These are phyloP conservation scores for Frankliniella intonsa DNA, from an alignment of 2,888 invertebrate species.

Conservation along the genomic window DNA sequence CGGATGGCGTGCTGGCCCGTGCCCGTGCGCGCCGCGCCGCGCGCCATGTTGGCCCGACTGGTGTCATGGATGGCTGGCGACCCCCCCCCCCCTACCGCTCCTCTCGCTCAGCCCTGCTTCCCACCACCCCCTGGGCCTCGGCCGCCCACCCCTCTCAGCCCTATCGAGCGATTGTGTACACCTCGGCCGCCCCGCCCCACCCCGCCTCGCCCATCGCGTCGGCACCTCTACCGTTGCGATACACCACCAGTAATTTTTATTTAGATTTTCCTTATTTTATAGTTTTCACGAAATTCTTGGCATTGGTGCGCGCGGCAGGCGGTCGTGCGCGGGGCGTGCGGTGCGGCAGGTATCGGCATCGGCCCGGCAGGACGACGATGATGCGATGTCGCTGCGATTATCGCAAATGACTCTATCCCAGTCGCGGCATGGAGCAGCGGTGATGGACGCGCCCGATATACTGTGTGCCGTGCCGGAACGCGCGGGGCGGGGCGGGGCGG, in stretches of 20 bases:
- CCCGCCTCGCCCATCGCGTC: background rate
- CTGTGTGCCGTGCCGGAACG: background rate
- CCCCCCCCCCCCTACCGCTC: background rate
- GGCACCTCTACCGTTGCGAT: background rate
- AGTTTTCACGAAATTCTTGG: too few species aligned
- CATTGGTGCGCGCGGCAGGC: too few species aligned
- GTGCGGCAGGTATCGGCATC: background rate
- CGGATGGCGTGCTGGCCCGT: background rate
- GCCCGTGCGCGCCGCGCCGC: background rate
- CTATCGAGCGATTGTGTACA: background rate
- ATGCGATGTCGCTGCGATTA: too few species aligned
- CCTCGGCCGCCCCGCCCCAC: background rate
- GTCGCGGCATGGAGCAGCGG: too few species aligned
- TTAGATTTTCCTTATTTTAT: too few species aligned
- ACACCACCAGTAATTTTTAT: too few species aligned
- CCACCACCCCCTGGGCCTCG: background rate
- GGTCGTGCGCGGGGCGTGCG: too few species aligned
- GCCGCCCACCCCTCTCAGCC: background rate
- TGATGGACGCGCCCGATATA: background rate
- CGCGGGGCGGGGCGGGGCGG: background rate
- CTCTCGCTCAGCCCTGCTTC: background rate
- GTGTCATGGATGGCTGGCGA: conserved; percentile 8
- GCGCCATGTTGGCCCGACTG: background rate
- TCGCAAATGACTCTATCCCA: too few species aligned
- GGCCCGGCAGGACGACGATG: background rate